A percentile compares a stretch with the other conserved stretches of the same genome.
phyloP scores from a whole-genome alignment of 2,888 invertebrate species.

The Nemapogon koenigi region DNA sequence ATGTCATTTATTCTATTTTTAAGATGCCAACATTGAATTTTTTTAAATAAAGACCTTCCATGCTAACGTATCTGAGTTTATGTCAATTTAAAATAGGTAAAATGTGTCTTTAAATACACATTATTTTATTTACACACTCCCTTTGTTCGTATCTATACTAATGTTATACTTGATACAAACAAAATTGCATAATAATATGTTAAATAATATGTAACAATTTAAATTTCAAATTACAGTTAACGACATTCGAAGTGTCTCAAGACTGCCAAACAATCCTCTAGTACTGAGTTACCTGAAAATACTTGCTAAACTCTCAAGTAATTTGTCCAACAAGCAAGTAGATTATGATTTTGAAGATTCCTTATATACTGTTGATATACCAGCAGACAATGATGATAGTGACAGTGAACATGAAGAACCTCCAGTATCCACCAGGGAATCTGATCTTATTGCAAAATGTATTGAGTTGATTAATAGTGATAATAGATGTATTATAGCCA shows the following conservation, averaged over 20 bases:
- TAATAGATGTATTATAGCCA: constrained; percentile 40
- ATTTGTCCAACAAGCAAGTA: constrained; percentile 51
- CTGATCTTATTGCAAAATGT: constrained; percentile 57
- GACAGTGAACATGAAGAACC: constrained; percentile 62
- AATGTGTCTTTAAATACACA: too few species aligned
- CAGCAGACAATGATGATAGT: constrained; percentile 64
- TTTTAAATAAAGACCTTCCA: too few species aligned
- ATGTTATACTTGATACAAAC: too few species aligned
- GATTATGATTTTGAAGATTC: constrained; percentile 52
- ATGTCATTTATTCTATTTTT: too few species aligned
- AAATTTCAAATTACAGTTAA: constrained; percentile 36
- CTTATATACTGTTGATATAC: constrained; percentile 46
- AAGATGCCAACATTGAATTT: too few species aligned
- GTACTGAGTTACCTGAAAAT: constrained; percentile 47
- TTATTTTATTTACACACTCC: too few species aligned
- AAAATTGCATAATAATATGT: too few species aligned
- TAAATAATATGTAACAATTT: too few species aligned
- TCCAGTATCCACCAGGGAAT: constrained; percentile 50
- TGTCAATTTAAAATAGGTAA: too few species aligned
- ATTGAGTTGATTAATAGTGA: constrained; percentile 72
- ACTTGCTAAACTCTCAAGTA: constrained; percentile 45
- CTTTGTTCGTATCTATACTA: too few species aligned
- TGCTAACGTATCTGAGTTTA: too few species aligned
- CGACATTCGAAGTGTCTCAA: constrained; percentile 53
- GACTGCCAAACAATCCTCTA: constrained; percentile 63